Evolutionary conservation across 92 coral and sea anemone genomes (phyloP), one percentile per base, ranked within the genome.

Genomic region (Virgularia gustaviana): DNA sequence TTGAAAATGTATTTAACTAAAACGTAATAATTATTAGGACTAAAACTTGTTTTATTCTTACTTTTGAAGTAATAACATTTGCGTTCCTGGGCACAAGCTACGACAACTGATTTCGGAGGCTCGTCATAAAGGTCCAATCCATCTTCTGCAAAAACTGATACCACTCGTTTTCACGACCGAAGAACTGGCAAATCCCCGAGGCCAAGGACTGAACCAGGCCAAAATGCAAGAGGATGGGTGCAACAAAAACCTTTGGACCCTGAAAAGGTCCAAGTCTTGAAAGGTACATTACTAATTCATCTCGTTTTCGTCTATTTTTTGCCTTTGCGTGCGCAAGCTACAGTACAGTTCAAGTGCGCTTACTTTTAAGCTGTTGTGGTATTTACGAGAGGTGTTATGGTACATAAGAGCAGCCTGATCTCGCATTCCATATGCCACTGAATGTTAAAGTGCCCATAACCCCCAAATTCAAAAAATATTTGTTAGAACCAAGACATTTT

Each of bases 131-230:
- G 77, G 77, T 2, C 20, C 77, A 0, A 35, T 57, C 15, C 77
- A 68, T 30, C 83, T 78, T 57, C 59, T 78, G 4, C 57, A 47
- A 33, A 76, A 76, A 22, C 39, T 76, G 20, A 47, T 76, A 20
- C 63, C 81, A 12, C 81, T 76, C 6, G 81, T 76, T 2, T 76
- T 76, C 37, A 29, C 75, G 0, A 49, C 74, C 16, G 54, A 63
- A 35, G 81, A 63, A 52, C 16, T 76, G 1, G 81, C 51, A 33
- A 25, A 37, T 44, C 63, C 81, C 2, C 63, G 81, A n/a, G 65
- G 81, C 6, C 81, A 76, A 52, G 81, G 81, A 3, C 31, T 76
- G 30, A 63, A 63, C 36, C 41, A 49, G 16, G 39, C 37, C 9
- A 34, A 16, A 22, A 59, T 30, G 29, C 11, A 59, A 49, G 63